phyloP scores from a whole-genome alignment of 1,140 invertebrate genomes.

The Caenorhabditis brenneri region DNA sequence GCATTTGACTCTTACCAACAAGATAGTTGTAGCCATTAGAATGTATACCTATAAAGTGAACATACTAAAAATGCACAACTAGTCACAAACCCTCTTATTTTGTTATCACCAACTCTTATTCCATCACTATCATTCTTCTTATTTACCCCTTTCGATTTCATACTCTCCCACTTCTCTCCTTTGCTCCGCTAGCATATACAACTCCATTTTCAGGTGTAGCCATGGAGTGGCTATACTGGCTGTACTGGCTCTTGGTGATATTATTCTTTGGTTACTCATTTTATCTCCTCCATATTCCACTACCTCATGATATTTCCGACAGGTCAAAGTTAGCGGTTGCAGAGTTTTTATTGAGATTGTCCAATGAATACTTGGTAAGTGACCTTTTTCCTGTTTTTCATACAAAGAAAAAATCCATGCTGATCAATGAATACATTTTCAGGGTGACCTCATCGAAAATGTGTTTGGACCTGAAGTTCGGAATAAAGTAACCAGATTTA shows the following conservation, averaged over 20 bases:
- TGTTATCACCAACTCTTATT: background rate
- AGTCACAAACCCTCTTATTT: background rate
- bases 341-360: constrained; percentile 63
- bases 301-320: constrained; percentile 64
- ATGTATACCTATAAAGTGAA: too few species aligned
- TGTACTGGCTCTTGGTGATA: constrained; percentile 55
- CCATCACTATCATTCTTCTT: background rate
- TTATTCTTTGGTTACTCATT: constrained; percentile 58
- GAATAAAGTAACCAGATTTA: constrained; percentile 62
- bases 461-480: constrained; percentile 58
- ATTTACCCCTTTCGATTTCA: background rate
- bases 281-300: constrained; percentile 60
- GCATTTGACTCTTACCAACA: too few species aligned
- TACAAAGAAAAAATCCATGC: background rate
- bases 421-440: background rate
- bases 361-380: constrained; percentile 66
- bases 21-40: too few species aligned
- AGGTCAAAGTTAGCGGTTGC: constrained; percentile 62
- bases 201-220: constrained; percentile 15
- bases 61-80: background rate
- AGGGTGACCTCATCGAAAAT: constrained; percentile 64
- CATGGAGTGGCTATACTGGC: constrained; percentile 41
- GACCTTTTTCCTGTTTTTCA: background rate
- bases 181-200: background rate
- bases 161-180: background rate